Evolutionary conservation across 2,113 vertebrate species (phyloP).

Genomic region (Sclerurus mexicanus): DNA sequence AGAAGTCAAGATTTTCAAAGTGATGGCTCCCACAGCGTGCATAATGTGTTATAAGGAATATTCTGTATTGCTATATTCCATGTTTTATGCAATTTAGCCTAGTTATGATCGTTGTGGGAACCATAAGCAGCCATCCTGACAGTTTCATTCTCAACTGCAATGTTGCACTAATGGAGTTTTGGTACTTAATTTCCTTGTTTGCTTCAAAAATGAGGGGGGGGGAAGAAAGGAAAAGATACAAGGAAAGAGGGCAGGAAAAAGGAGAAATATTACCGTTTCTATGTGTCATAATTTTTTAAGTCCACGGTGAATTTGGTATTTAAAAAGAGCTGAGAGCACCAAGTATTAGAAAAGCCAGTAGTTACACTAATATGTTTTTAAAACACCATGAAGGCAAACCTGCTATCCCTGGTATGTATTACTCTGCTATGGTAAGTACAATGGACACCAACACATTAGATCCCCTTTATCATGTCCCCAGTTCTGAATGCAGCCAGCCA

Average conservation of each 20-base stretch:
- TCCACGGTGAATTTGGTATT: neutral
- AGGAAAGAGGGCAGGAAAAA: neutral
- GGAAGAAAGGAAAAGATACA: neutral
- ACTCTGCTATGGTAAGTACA: neutral
- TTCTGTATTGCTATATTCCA: neutral
- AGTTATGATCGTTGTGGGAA: constrained; percentile 2
- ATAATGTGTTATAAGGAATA: constrained; percentile 8
- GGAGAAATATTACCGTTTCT: neutral
- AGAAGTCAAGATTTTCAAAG: constrained; percentile 10
- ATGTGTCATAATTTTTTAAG: neutral
- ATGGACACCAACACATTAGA: neutral
- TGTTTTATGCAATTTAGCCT: constrained; percentile 6
- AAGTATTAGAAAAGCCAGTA: neutral
- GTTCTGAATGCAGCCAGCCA: rapidly evolving
- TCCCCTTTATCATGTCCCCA: rapidly evolving
- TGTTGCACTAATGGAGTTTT: neutral
- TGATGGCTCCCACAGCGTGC: neutral
- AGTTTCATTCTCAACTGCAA: neutral
- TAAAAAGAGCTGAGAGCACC: neutral
- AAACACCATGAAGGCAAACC: neutral
- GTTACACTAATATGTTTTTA: neutral
- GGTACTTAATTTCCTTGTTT: neutral
- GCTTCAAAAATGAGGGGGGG: neutral
- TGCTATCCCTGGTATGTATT: neutral
- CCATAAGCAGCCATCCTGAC: neutral